These are phyloP conservation scores for Diabrotica virgifera DNA, from an alignment of 1,140 invertebrate genomes.

Conservation along the genomic window DNA sequence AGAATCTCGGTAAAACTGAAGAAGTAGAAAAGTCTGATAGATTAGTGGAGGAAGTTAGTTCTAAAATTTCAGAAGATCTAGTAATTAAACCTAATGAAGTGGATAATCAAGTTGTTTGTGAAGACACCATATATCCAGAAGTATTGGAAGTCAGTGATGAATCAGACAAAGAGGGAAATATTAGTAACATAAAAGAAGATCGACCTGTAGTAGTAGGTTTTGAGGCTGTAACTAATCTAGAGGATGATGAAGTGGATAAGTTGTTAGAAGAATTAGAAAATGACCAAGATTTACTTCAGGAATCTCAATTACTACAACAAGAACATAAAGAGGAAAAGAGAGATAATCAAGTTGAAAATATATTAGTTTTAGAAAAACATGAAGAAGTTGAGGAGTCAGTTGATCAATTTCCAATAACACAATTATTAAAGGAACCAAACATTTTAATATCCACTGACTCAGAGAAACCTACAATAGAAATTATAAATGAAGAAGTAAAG, in stretches of 20 bases:
- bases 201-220: slow-evolving; percentile 36
- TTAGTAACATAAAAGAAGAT: background rate
- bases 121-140: background rate
- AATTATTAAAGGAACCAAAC: background rate
- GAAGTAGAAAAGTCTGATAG: background rate
- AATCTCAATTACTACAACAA: slow-evolving; percentile 15
- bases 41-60: no score
- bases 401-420: background rate
- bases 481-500: slow-evolving; percentile 4
- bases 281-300: slow-evolving; percentile 34
- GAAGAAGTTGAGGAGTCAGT: background rate
- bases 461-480: background rate
- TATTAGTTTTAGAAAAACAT: background rate
- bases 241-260: slow-evolving; percentile 57
- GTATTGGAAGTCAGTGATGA: background rate
- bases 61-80: no score
- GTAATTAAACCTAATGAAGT: no score
- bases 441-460: background rate
- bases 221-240: slow-evolving; percentile 51
- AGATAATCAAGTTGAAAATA: slow-evolving; percentile 1
- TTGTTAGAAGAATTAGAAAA: slow-evolving; percentile 58
- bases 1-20: background rate
- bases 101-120: background rate
- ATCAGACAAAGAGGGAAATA: background rate
- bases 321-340: background rate